A percentile compares a stretch with the other conserved stretches of the same genome.
phyloP scores from a whole-genome alignment of 1,140 invertebrate genomes.

The Orchestia grillus region DNA sequence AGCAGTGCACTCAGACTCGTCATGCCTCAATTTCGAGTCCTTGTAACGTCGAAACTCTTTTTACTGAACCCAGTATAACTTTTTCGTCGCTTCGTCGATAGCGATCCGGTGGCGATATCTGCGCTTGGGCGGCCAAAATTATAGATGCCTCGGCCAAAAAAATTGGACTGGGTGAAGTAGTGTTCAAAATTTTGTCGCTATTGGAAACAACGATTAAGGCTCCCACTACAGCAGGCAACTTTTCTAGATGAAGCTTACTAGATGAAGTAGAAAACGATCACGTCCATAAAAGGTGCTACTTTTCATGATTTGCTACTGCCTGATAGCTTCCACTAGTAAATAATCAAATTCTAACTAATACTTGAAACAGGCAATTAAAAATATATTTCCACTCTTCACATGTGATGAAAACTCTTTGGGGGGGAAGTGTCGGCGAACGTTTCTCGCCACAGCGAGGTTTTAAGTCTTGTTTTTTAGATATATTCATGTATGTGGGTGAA shows the following conservation, averaged over 20 bases:
- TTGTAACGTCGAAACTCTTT: not conserved
- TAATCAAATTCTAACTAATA: not conserved
- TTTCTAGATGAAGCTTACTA: too few relatives aligned
- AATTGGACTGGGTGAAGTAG: too few relatives aligned
- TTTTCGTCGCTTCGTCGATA: too few relatives aligned
- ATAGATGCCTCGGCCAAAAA: not conserved
- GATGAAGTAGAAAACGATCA: too few relatives aligned
- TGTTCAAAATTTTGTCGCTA: too few relatives aligned
- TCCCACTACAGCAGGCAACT: not conserved
- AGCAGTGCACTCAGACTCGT: not conserved
- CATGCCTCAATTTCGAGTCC: not conserved
- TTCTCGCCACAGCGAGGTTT: too few relatives aligned
- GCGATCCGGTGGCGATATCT: not conserved
- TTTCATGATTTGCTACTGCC: too few relatives aligned
- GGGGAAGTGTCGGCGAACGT: too few relatives aligned
- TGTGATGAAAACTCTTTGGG: too few relatives aligned
- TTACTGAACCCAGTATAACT: not conserved
- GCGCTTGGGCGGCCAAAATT: not conserved
- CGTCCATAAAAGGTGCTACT: too few relatives aligned
- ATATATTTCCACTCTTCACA: not conserved
- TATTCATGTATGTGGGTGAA: not conserved
- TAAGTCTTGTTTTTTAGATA: too few relatives aligned
- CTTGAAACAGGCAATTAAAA: not conserved
- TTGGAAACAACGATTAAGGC: too few relatives aligned
- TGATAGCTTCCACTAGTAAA: not conserved